Base-by-base conservation (phyloP, 2,888 invertebrate species). In the Leucozona laternaria region DNA sequence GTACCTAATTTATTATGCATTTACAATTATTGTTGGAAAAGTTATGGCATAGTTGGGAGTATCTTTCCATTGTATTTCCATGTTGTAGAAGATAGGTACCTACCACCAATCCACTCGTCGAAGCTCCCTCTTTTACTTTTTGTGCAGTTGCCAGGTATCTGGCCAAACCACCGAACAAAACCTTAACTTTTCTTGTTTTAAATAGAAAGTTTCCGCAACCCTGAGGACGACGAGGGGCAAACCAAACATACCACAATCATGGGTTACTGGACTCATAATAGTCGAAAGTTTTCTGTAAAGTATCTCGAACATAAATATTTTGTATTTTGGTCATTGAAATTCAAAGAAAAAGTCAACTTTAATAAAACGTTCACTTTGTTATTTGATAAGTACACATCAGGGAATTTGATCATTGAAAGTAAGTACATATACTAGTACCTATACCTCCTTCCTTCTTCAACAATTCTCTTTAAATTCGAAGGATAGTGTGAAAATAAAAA, bases 261-360 rank as follows among this genome's bases (percentile, higher is more conserved):
- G 48, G 66, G 66, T 66, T 48, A 66, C 66, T 66, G 66, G 66
- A 66, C 66, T 66, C 66, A 48, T 66, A 66, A 66, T 66, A 66
- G 66, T 66, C 66, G n/a, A 66, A 66, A 66, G 48, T 66, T 66
- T 66, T 48, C 66, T 48, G 20, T 34, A 48, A 66, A 66, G 48
- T 66, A 66, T 48, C 45, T 66, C 2, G 66, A 48, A 66, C 66
- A 66, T 66, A 48, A 48, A 66, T 66, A 66, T 66, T 48, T 66
- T 48, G 34, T 45, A 45, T 45, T 64, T 45, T 64, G 66, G 66
- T 48, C 48, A 66, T 66, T 34, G 66, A 66, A 66, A 66, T 66
- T 48, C 66, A 66, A 66, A 66, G 17, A 66, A 48, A 48, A 66
- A 66, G 48, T 48, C 48, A 48, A 48, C 66, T 66, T 66, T 48